phyloP scores from a whole-genome alignment of 2,888 invertebrate genomes.

The Hirtodrosophila duncani region DNA sequence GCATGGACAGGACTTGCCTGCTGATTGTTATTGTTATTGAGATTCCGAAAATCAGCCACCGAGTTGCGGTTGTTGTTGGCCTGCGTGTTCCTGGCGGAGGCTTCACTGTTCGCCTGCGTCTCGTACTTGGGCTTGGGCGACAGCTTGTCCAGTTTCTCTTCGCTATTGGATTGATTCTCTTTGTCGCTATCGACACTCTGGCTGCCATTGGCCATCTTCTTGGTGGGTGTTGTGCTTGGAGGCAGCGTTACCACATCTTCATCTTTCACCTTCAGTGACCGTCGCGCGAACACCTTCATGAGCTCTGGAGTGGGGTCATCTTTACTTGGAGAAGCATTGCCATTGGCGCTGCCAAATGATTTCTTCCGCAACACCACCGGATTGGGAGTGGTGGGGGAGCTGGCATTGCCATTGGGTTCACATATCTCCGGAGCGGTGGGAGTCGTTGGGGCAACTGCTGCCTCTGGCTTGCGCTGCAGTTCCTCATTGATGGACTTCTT shows the following conservation, averaged over 20 bases:
- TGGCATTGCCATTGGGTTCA: slow-evolving; percentile 39
- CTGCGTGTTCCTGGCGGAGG: slow-evolving; percentile 10
- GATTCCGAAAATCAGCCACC: slow-evolving; percentile 72
- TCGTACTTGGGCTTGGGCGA: slow-evolving; percentile 72
- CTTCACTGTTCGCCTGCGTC: slow-evolving; percentile 46
- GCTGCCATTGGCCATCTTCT: slow-evolving; percentile 30
- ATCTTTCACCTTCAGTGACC: slow-evolving; percentile 89
- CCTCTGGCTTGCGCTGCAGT: slow-evolving; percentile 47
- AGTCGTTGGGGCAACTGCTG: slow-evolving; percentile 6
- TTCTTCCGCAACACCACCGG: slow-evolving; percentile 76
- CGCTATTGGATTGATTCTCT: slow-evolving; percentile 82
- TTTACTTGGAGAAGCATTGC: slow-evolving; percentile 44
- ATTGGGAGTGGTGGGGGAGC: slow-evolving; percentile 19
- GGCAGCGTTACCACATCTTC: slow-evolving; percentile 81
- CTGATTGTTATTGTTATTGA: slow-evolving; percentile 36
- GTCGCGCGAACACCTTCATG: slow-evolving; percentile 89
- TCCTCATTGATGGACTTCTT: slow-evolving; percentile 73
- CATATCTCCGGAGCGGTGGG: slow-evolving; percentile 21
- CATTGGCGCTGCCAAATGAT: slow-evolving; percentile 67
- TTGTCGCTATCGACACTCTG: slow-evolving; percentile 84
- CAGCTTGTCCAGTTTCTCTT: slow-evolving; percentile 78
- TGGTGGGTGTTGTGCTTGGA: slow-evolving; percentile 38
- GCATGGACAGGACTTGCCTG: too few relatives aligned
- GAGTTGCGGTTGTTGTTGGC: slow-evolving; percentile 69
- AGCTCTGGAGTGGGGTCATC: slow-evolving; percentile 87